phyloP scores from a whole-genome alignment of 1,140 invertebrate species.

The Cyclargus thomasi region DNA sequence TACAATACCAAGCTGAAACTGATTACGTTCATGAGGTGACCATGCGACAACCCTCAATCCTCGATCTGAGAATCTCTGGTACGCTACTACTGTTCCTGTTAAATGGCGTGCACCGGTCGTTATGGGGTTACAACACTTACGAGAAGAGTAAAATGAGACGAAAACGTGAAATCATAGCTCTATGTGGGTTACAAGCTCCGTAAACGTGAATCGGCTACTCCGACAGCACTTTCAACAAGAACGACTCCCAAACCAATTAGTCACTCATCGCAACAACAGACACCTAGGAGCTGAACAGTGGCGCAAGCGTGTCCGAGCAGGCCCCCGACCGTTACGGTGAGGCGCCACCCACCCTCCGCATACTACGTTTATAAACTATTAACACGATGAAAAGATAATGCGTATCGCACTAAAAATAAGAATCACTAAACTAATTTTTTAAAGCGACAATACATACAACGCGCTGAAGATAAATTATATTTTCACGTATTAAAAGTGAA shows the following conservation, averaged over 20 bases:
- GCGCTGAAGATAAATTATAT: neutral
- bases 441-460: too few species aligned
- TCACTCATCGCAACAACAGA: conserved; percentile 21
- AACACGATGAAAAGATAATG: neutral
- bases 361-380: neutral
- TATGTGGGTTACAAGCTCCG: conserved; percentile 18
- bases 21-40: conserved; percentile 5
- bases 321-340: conserved; percentile 5
- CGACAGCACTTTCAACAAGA: conserved; percentile 13
- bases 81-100: conserved; percentile 7
- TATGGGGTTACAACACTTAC: conserved; percentile 6
- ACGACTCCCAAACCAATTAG: conserved; percentile 21
- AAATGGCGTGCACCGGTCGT: neutral
- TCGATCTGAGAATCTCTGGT: neutral
- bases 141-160: neutral
- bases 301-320: conserved; percentile 19
- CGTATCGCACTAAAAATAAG: neutral
- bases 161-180: conserved; percentile 4
- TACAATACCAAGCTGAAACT: conserved; percentile 2
- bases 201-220: conserved; percentile 17
- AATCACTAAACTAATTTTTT: neutral
- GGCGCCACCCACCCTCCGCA: neutral
- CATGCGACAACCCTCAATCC: conserved; percentile 1
- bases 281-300: conserved; percentile 18
- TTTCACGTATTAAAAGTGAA: neutral